Conservation (phyloP, 2,888 invertebrate species). For the Hirtodrosophila trivittata region DNA sequence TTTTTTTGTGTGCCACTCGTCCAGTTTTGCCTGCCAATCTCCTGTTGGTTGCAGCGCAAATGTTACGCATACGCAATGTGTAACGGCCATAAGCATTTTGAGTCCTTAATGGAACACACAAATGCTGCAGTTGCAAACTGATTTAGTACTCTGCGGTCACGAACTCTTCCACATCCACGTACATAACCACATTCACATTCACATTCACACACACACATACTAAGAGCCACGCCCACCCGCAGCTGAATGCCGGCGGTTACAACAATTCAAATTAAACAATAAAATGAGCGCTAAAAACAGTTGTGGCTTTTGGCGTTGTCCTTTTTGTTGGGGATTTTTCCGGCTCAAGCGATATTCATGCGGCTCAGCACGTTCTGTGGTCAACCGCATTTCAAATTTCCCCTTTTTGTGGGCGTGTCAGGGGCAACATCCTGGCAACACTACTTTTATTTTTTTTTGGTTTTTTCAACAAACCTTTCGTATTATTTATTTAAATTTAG, state of each 20-base stretch:
- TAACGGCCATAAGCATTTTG: no score
- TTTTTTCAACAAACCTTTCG: no score
- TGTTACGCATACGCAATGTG: no score
- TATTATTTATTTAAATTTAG: no score
- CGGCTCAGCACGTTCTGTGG: constrained; percentile 23
- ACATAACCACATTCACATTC: constrained; percentile 1
- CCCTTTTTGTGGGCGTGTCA: background rate
- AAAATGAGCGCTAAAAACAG: constrained; percentile 52
- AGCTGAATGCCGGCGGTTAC: background rate
- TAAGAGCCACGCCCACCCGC: no score
- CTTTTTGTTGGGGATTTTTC: constrained; percentile 8
- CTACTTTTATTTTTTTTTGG: no score
- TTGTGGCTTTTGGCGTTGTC: constrained; percentile 41
- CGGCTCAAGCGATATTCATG: constrained; percentile 19
- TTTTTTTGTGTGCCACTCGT: background rate
- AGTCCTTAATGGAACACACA: constrained; percentile 10
- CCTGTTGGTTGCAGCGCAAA: no score
- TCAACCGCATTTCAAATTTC: constrained; percentile 20
- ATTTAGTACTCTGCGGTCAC: constrained; percentile 38
- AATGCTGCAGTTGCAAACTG: constrained; percentile 33
- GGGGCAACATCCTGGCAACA: no score
- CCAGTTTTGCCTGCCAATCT: no score
- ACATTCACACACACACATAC: background rate
- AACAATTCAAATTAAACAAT: constrained; percentile 68
- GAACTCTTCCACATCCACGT: background rate